phyloP scores from a whole-genome alignment of 2,888 invertebrate genomes.

The Torymus aiolomorphi region DNA sequence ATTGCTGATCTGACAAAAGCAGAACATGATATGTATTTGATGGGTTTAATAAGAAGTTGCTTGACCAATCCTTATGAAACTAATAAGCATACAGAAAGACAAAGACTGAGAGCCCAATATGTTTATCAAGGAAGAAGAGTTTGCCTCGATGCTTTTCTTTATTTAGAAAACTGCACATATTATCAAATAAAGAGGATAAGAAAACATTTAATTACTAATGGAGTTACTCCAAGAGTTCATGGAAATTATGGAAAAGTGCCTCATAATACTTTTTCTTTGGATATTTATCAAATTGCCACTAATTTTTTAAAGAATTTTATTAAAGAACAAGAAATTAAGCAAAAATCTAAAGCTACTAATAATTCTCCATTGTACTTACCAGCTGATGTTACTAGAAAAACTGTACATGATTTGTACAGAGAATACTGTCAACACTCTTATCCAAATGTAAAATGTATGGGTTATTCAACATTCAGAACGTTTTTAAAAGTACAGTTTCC shows the following conservation, averaged over 20 bases:
- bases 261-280: slow-evolving; percentile 87
- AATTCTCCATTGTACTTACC: slow-evolving; percentile 78
- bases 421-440: slow-evolving; percentile 84
- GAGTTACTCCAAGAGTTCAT: slow-evolving; percentile 86
- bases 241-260: slow-evolving; percentile 89
- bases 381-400: slow-evolving; percentile 81
- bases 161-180: slow-evolving; percentile 87
- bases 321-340: slow-evolving; percentile 80
- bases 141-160: slow-evolving; percentile 86
- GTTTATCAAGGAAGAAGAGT: slow-evolving; percentile 87
- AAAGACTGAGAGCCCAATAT: slow-evolving; percentile 85
- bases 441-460: slow-evolving; percentile 85
- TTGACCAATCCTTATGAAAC: slow-evolving; percentile 84
- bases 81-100: slow-evolving; percentile 83
- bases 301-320: slow-evolving; percentile 86
- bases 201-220: slow-evolving; percentile 87
- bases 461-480: slow-evolving; percentile 87
- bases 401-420: slow-evolving; percentile 85
- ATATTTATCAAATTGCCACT: slow-evolving; percentile 87
- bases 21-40: slow-evolving; percentile 89
- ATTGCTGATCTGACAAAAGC: slow-evolving; percentile 88
- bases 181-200: slow-evolving; percentile 87
- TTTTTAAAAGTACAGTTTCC: slow-evolving; percentile 90
- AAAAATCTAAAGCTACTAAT: slow-evolving; percentile 77
- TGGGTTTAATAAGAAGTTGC: slow-evolving; percentile 91